phyloP scores from a whole-genome alignment of 1,140 invertebrate species.

The Gryon sp. region DNA sequence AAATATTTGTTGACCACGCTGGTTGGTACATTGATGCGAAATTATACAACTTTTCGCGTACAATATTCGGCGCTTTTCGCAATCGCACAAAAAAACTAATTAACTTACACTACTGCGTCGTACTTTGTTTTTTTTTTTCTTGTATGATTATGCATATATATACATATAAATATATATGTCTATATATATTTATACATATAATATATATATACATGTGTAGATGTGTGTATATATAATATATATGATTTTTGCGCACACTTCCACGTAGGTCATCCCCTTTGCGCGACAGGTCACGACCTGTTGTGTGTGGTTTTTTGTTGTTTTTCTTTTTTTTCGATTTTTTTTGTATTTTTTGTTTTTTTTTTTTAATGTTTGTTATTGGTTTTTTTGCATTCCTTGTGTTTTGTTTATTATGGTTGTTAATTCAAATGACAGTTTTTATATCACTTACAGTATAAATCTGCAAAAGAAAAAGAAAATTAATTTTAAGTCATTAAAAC shows the following conservation, averaged over 20 bases:
- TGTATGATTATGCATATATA: background rate
- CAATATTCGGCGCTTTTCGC: too few relatives aligned
- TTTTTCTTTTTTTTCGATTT: conserved; percentile 17
- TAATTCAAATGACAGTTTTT: conserved; percentile 58
- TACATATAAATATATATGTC: too few relatives aligned
- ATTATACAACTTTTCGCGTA: too few relatives aligned
- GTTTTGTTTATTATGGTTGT: background rate
- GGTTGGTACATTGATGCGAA: too few relatives aligned
- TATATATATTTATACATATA: too few relatives aligned
- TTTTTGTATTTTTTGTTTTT: conserved; percentile 36
- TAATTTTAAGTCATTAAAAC: too few relatives aligned
- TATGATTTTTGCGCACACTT: too few relatives aligned
- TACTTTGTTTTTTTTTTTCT: background rate
- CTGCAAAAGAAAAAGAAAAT: conserved; percentile 50
- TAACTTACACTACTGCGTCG: background rate
- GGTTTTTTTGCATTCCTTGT: too few relatives aligned
- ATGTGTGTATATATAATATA: too few relatives aligned
- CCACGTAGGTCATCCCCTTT: conserved; percentile 19
- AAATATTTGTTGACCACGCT: too few relatives aligned
- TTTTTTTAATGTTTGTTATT: conserved; percentile 35
- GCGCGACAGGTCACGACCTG: conserved; percentile 27
- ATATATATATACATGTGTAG: too few relatives aligned
- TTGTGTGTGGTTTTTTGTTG: conserved; percentile 22
- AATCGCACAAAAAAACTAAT: too few relatives aligned
- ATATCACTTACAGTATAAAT: conserved; percentile 69